Base-by-base conservation (phyloP, 1,140 invertebrate species). In the Whitmania pigra region DNA sequence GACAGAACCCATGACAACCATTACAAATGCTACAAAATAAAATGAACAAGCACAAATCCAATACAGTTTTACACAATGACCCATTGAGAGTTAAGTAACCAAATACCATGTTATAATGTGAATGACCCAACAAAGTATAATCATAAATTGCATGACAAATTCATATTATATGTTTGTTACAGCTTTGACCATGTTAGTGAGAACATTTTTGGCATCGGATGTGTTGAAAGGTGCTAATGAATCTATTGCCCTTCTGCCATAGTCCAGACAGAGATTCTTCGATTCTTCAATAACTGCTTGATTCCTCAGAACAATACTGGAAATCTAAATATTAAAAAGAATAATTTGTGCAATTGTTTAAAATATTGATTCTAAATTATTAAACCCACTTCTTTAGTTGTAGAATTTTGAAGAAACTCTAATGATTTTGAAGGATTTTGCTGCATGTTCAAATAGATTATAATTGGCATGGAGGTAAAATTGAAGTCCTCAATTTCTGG, bases 381-480 rank as follows among this genome's bases (percentile, higher is more conserved):
- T 53, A 66, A 60, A 69, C 27, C 43, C 20, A 29, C 67, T 69
- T 68, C 29, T 63, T 53, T 15, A 29, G 54, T 22, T n/a, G 18
- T 20, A 36, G 54, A 63, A 43, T 31, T 67, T 27, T 60, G 27
- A 18, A n/a, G 22, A 27, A 72, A 31, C 63, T n/a, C 20, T 53
- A 36, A 25, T 67, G 29, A 49, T 36, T 40, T n/a, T 36, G 43
- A 87, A 53, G 91, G 84, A 3, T 85, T 84, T 3, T 88, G 88
- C 76, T 90, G 85, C 53, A 88, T 84, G 79, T 91, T 86, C 69
- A 92, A 81, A 72, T 91, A 89, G 77, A 91, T 90, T 77, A 93
- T 87, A 0, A 93, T 87, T 2, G 92, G 91, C 43, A 90, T 89
- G 67, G 89, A 89, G 27, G 90, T 88, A 25, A 93, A 79, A 76